These are phyloP conservation scores for Hippocampus comes DNA, from an alignment of 2,113 vertebrate genomes.

Conservation along the genomic window DNA sequence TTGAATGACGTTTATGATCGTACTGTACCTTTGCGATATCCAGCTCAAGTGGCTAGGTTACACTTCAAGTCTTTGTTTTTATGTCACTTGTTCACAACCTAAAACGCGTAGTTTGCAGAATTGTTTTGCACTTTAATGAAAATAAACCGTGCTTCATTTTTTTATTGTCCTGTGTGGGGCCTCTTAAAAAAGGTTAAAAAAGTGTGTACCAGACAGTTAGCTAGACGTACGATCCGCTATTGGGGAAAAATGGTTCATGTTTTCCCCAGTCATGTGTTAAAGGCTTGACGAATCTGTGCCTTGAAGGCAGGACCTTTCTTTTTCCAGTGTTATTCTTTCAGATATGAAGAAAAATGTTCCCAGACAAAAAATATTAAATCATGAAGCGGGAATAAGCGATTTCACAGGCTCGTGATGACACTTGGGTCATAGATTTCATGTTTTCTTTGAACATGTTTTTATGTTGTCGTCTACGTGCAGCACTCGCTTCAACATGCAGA, in stretches of 20 bases:
- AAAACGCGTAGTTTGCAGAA: too few species aligned
- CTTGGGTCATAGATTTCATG: not conserved
- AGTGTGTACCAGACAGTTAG: too few species aligned
- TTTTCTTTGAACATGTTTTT: not conserved
- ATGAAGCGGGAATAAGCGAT: not conserved
- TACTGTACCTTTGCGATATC: too few species aligned
- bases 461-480: slow-evolving; percentile 17
- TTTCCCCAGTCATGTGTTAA: not conserved
- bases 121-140: too few species aligned
- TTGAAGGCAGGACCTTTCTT: not conserved
- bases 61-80: too few species aligned
- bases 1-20: too few species aligned
- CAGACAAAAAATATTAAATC: not conserved
- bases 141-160: too few species aligned
- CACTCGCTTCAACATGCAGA: not conserved
- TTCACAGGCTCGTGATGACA: not conserved
- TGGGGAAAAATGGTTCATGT: not conserved
- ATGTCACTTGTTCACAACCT: too few species aligned
- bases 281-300: not conserved
- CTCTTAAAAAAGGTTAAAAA: too few species aligned
- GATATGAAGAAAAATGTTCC: not conserved
- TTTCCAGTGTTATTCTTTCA: not conserved
- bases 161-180: too few species aligned
- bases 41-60: too few species aligned
- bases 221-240: too few species aligned